phyloP scores from a whole-genome alignment of 2,113 vertebrate genomes.

The Eclectus roratus region DNA sequence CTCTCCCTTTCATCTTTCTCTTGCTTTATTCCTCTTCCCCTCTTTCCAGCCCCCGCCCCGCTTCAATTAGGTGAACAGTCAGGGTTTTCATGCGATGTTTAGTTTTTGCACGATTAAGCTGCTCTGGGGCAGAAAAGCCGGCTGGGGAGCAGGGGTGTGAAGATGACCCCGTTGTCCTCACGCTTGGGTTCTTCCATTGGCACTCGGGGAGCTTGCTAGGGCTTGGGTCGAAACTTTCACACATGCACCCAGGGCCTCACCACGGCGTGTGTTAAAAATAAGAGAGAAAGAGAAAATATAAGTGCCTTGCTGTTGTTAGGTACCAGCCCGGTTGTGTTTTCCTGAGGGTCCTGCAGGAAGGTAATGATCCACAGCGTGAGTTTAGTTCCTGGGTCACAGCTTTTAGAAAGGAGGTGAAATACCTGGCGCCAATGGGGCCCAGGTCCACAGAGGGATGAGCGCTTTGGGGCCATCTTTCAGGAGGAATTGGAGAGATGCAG shows the following conservation, averaged over 20 bases:
- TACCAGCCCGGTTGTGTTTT: background rate
- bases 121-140: constrained; percentile 11
- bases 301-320: background rate
- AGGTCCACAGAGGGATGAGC: background rate
- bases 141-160: constrained; percentile 8
- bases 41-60: background rate
- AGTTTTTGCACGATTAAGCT: constrained; percentile 39
- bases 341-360: background rate
- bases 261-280: background rate
- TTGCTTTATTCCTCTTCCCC: background rate
- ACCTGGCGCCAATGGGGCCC: background rate
- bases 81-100: constrained; percentile 6
- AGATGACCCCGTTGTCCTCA: constrained; percentile 16
- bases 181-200: constrained; percentile 25
- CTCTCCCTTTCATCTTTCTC: background rate
- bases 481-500: background rate
- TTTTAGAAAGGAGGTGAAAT: background rate
- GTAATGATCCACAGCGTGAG: background rate
- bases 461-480: background rate
- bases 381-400: constrained; percentile 25
- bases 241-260: background rate
- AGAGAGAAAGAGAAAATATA: background rate
- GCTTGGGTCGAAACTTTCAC: background rate
- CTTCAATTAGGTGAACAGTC: constrained; percentile 1
- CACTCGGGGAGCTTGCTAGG: constrained; percentile 8